Percentiles rank a stretch among this genome's conserved stretches.
phyloP scores from a whole-genome alignment of 1,140 invertebrate species.

The Bombus confusus region DNA sequence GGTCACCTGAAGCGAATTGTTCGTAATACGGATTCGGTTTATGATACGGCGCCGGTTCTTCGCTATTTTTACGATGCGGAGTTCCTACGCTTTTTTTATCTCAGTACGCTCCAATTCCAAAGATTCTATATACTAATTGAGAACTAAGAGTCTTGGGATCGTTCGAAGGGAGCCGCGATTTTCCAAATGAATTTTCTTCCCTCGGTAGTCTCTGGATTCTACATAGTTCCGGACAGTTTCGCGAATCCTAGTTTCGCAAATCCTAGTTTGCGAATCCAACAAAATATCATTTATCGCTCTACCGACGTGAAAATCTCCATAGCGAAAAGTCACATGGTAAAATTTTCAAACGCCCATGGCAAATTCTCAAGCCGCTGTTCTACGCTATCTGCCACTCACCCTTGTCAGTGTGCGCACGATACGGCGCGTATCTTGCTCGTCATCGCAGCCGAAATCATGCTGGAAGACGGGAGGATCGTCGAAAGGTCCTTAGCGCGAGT shows the following conservation, averaged over 20 bases:
- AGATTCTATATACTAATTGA: background rate
- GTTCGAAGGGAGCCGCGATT: background rate
- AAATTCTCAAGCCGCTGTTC: background rate
- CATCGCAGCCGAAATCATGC: background rate
- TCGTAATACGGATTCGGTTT: background rate
- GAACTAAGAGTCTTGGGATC: background rate
- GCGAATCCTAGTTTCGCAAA: too few relatives aligned
- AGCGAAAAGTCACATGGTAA: too few relatives aligned
- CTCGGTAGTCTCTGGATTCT: background rate
- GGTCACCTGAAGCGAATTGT: too few relatives aligned
- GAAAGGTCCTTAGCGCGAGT: too few relatives aligned
- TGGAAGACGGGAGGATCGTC: too few relatives aligned
- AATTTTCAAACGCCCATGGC: background rate
- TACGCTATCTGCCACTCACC: background rate
- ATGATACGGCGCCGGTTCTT: background rate
- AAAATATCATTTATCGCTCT: background rate
- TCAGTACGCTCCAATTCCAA: background rate
- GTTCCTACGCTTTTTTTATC: background rate
- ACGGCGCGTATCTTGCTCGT: slow-evolving; percentile 26
- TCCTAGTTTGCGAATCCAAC: too few relatives aligned
- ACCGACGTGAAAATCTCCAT: background rate
- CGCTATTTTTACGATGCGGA: background rate
- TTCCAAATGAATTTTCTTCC: background rate
- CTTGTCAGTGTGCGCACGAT: background rate
- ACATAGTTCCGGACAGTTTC: background rate